phyloP scores from a whole-genome alignment of 2,113 vertebrate species.

The Nycticebus coucang region DNA sequence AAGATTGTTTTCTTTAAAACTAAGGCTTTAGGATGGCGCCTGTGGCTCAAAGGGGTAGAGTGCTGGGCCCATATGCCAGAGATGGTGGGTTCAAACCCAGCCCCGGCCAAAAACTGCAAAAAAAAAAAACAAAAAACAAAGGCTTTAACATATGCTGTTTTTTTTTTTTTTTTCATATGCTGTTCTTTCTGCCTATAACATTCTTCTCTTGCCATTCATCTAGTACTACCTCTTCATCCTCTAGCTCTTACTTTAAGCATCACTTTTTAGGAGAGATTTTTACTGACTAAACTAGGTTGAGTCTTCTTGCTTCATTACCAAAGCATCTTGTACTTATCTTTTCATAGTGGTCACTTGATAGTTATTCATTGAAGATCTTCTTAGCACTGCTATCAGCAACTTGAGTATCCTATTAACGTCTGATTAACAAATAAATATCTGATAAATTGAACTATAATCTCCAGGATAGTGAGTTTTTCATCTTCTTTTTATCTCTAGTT shows the following conservation, averaged over 20 bases:
- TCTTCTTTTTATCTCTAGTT: background rate
- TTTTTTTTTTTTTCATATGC: constrained; percentile 22
- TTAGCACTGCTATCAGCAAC: background rate
- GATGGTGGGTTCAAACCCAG: no score
- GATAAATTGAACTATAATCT: background rate
- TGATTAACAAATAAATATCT: background rate
- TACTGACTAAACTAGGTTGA: constrained; percentile 16
- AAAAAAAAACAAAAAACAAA: no score
- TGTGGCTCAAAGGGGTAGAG: no score
- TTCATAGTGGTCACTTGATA: background rate
- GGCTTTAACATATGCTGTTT: background rate
- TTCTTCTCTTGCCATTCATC: background rate
- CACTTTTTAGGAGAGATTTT: background rate
- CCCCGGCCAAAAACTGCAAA: no score
- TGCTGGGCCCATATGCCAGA: no score
- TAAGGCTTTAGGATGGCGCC: no score
- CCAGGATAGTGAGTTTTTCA: background rate
- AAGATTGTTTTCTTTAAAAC: no score
- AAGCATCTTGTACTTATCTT: background rate
- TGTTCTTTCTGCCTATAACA: constrained; percentile 32
- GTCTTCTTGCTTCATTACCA: background rate
- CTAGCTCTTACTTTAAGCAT: background rate
- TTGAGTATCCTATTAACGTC: background rate
- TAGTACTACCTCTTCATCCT: background rate
- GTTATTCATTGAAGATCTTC: background rate